A percentile compares a stretch with the other conserved stretches of the same genome.
phyloP scores from a whole-genome alignment of 2,797 vertebrate species.

The Paguma larvata region DNA sequence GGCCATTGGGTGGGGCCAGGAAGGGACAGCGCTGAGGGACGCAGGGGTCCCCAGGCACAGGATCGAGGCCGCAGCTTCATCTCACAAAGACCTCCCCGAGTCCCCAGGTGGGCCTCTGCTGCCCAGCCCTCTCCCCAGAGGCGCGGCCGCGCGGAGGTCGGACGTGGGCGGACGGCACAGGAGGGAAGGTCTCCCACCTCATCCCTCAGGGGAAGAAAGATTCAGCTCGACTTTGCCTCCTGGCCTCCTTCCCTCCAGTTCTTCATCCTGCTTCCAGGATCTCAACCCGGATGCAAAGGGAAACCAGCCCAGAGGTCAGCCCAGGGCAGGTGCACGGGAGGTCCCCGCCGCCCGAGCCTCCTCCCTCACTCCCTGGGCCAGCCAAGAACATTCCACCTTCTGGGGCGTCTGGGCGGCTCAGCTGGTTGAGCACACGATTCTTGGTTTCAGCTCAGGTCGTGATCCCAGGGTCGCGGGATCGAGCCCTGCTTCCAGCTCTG shows the following conservation, averaged over 20 bases:
- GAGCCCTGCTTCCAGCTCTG: background rate
- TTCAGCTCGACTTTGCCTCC: background rate
- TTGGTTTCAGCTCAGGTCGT: background rate
- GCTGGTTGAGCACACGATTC: no score
- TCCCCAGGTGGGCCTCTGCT: background rate
- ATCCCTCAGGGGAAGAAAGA: background rate
- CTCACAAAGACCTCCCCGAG: background rate
- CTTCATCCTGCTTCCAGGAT: background rate
- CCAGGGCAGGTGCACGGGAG: background rate
- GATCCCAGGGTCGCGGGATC: no score
- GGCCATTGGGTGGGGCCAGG: background rate
- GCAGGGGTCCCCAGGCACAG: background rate
- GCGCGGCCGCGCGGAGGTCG: fast-evolving
- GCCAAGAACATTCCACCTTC: no score
- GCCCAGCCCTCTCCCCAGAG: background rate
- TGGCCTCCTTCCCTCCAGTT: background rate
- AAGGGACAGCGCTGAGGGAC: background rate
- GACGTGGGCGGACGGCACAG: no score
- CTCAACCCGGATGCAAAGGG: background rate
- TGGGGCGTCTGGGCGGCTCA: background rate
- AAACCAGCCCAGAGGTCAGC: background rate
- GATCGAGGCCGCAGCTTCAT: background rate
- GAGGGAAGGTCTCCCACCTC: background rate
- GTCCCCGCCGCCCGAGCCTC: background rate
- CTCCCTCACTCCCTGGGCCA: background rate